phyloP scores from a whole-genome alignment of 2,113 vertebrate genomes.

The Camelus dromedarius region DNA sequence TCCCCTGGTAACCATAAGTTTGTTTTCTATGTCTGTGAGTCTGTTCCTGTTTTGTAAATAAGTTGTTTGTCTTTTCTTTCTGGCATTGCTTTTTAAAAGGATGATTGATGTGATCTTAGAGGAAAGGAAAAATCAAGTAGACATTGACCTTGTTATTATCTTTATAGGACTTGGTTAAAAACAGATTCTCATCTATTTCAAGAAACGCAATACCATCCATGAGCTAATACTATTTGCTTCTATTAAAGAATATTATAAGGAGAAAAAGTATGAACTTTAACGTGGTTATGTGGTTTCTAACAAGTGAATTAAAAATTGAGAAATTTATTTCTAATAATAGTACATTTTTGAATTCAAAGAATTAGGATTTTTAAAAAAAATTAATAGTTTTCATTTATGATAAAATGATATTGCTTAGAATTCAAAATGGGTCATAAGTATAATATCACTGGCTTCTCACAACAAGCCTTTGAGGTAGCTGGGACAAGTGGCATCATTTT shows the following conservation, averaged over 20 bases:
- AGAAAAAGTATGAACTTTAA: not conserved
- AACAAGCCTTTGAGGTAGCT: not conserved
- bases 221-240: not conserved
- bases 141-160: not conserved
- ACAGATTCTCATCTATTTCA: not conserved
- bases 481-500: not conserved
- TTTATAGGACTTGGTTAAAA: slow-evolving; percentile 7
- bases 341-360: not conserved
- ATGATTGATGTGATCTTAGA: not conserved
- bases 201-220: not conserved
- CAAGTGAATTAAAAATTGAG: not conserved
- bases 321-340: not conserved
- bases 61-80: too few relatives aligned
- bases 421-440: not conserved
- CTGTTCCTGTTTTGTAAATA: too few relatives aligned
- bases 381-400: not conserved
- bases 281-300: slow-evolving; percentile 2
- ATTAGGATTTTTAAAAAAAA: not conserved
- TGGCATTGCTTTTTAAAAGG: slow-evolving; percentile 1
- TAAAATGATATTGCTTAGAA: not conserved
- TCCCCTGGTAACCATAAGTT: too few relatives aligned
- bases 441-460: not conserved
- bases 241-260: not conserved
- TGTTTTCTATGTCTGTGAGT: too few relatives aligned
- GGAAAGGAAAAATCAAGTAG: not conserved